Evolutionary conservation across 2,888 invertebrate genomes (phyloP).

Genomic region (Drosophila testacea): DNA sequence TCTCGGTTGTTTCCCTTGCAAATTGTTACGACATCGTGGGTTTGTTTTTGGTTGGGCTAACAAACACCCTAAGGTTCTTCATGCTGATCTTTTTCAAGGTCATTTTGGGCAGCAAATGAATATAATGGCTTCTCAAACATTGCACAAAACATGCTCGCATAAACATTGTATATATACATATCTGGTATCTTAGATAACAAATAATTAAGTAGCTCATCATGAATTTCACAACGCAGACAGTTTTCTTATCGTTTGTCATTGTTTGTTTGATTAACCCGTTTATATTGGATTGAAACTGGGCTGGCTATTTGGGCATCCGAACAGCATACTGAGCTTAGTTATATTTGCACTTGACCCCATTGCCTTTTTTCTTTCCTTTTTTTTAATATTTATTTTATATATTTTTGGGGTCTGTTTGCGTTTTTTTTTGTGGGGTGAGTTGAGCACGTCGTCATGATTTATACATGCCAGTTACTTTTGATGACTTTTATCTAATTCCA

Average conservation of each 20-base stretch:
- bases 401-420: constrained; percentile 5
- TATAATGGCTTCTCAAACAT: neutral
- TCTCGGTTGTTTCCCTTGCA: constrained; percentile 11
- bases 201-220: constrained; percentile 1
- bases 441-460: constrained; percentile 35
- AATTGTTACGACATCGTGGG: constrained; percentile 25
- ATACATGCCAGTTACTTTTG: constrained; percentile 16
- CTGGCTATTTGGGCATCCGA: constrained; percentile 1
- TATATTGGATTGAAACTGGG: constrained; percentile 3
- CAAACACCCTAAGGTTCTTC: constrained; percentile 3
- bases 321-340: constrained; percentile 1
- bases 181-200: constrained; percentile 13
- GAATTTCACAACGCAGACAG: constrained; percentile 14
- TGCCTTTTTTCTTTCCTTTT: constrained; percentile 11
- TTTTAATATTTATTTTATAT: constrained; percentile 7
- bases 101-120: constrained; percentile 12
- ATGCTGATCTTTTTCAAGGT: constrained; percentile 18
- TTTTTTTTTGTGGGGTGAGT: constrained; percentile 14
- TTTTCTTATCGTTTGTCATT: constrained; percentile 28
- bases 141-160: constrained; percentile 9
- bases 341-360: constrained; percentile 50
- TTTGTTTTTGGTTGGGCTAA: constrained; percentile 1
- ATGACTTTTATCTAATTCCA: constrained; percentile 34
- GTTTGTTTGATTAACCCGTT: constrained; percentile 25
- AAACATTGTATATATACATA: neutral